Conservation (phyloP, 2,113 vertebrate genomes). For the Loxodonta africana region DNA sequence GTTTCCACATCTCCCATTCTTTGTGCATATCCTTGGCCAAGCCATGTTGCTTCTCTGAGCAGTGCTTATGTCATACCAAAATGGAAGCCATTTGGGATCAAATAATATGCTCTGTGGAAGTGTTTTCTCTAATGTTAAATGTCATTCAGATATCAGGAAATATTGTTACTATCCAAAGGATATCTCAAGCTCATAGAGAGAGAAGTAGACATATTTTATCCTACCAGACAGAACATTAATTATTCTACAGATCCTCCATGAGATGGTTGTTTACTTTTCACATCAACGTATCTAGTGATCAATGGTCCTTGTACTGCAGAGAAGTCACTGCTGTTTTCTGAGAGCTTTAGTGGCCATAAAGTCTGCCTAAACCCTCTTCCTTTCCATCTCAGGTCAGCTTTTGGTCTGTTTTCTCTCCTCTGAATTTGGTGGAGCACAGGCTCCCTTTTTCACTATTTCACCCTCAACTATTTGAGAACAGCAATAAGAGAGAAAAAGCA, state of each 20-base stretch:
- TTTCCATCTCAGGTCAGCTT: not conserved
- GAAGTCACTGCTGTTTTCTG: not conserved
- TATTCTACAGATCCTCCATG: not conserved
- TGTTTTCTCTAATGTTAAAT: slow-evolving; percentile 58
- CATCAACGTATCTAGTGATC: not conserved
- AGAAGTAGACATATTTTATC: slow-evolving; percentile 4
- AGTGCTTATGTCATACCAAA: not conserved
- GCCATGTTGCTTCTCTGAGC: not conserved
- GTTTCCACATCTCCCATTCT: not conserved
- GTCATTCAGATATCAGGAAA: slow-evolving; percentile 45
- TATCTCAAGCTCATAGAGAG: not conserved
- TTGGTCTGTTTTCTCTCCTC: slow-evolving; percentile 11
- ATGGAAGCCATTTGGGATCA: not conserved
- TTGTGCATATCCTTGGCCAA: not conserved
- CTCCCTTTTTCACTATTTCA: not conserved
- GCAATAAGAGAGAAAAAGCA: not conserved
- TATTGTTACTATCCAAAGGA: not conserved
- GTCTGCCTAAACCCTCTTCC: not conserved
- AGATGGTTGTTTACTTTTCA: not conserved
- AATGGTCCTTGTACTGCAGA: not conserved
- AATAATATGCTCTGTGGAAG: not conserved
- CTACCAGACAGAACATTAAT: not conserved
- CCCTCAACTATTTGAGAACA: not conserved
- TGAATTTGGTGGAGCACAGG: not conserved
- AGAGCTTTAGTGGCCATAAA: fast-evolving